Percentiles rank a stretch among this genome's conserved stretches.
phyloP scores from a whole-genome alignment of 2,797 vertebrate genomes.

The Stomatorhinus walkeri region DNA sequence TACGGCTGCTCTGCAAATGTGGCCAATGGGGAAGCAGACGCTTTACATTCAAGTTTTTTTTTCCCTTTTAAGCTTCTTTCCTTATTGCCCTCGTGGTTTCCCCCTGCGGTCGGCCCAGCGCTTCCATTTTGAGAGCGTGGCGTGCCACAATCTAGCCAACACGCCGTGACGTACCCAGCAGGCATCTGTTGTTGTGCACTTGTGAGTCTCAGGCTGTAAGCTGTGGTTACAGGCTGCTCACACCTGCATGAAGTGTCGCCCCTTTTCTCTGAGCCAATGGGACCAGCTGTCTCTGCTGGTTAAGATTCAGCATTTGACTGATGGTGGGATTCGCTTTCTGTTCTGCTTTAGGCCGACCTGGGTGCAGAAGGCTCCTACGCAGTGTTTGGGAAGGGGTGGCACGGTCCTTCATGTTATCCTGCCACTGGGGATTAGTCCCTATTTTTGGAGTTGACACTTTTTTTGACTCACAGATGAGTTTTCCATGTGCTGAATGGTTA shows the following conservation, averaged over 20 bases:
- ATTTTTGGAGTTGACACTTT: background rate
- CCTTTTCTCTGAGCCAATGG: conserved; percentile 1
- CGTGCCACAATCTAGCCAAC: background rate
- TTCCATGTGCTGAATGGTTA: background rate
- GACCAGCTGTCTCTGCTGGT: conserved; percentile 6
- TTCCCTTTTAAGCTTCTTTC: background rate
- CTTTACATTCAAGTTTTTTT: background rate
- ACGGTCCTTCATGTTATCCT: background rate
- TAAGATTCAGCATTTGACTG: conserved; percentile 6
- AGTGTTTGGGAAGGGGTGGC: background rate
- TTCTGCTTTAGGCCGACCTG: background rate
- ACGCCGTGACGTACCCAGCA: background rate
- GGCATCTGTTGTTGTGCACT: background rate
- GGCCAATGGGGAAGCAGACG: background rate
- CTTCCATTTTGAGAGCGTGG: background rate
- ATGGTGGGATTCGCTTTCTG: background rate
- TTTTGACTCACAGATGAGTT: conserved; percentile 7
- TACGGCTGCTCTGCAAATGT: background rate
- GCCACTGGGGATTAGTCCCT: background rate
- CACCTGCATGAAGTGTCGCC: background rate
- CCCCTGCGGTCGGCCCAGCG: background rate
- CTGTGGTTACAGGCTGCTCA: background rate
- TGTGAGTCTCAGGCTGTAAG: background rate
- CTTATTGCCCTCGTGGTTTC: background rate
- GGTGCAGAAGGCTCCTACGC: background rate